Conservation (phyloP, 2,797 vertebrate species). For the Remorina albescens region DNA sequence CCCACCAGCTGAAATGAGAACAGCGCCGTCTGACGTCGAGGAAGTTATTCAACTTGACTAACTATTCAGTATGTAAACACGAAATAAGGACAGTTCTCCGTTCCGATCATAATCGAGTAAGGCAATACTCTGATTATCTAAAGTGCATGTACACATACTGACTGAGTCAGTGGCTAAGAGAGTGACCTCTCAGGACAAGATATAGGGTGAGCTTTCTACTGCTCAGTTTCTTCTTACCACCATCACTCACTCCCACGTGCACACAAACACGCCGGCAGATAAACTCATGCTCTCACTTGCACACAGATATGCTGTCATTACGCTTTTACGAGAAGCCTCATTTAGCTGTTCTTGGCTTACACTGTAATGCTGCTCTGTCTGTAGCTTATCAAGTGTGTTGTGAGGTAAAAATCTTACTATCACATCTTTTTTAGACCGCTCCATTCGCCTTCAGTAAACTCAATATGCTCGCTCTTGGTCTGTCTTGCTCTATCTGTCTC, state of each 20-base stretch:
- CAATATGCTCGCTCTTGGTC: constrained; percentile 51
- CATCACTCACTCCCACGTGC: constrained; percentile 24
- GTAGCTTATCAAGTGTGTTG: constrained; percentile 7
- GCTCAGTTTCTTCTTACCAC: constrained; percentile 66
- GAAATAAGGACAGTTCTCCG: no score
- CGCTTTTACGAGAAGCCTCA: constrained; percentile 16
- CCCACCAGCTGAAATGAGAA: no score
- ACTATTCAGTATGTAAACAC: no score
- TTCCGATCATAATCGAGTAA: no score
- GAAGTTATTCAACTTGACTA: no score
- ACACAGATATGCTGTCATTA: constrained; percentile 46
- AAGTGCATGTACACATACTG: no score
- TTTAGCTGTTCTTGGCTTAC: constrained; percentile 47
- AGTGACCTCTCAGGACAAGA: constrained; percentile 53
- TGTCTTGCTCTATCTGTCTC: constrained; percentile 56
- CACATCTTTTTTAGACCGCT: constrained; percentile 10
- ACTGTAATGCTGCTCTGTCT: constrained; percentile 17
- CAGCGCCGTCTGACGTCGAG: no score
- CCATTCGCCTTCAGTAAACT: constrained; percentile 31
- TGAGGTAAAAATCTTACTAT: constrained; percentile 24
- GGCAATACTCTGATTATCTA: no score
- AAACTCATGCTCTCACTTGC: not conserved
- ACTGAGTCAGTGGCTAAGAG: constrained; percentile 60
- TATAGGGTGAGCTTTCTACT: constrained; percentile 51
- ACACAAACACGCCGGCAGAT: constrained; percentile 17